Percentiles rank a stretch among this genome's conserved stretches.
Conservation (phyloP, 1,140 invertebrate species). For the Schlechtendalia chinensis region DNA sequence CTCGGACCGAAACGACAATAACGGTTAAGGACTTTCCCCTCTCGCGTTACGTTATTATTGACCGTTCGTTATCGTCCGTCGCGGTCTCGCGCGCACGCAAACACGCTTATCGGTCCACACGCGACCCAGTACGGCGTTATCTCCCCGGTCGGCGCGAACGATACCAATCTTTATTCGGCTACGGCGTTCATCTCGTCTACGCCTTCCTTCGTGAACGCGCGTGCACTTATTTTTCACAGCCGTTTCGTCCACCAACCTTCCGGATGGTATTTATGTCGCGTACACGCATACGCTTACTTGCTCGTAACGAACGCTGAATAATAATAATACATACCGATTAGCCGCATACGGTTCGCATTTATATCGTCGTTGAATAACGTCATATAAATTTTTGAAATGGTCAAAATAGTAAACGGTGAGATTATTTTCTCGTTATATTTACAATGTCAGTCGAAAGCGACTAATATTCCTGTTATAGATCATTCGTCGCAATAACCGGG, state of each 20-base stretch:
- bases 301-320: too few relatives aligned
- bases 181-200: background rate
- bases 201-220: conserved; percentile 5
- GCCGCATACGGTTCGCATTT: too few relatives aligned
- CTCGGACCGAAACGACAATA: background rate
- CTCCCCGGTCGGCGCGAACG: background rate
- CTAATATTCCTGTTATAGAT: too few relatives aligned
- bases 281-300: too few relatives aligned
- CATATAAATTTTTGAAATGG: too few relatives aligned
- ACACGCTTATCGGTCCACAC: background rate
- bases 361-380: too few relatives aligned
- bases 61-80: background rate
- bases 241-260: background rate
- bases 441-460: too few relatives aligned
- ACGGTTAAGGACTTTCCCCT: conserved; percentile 17
- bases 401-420: too few relatives aligned
- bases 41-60: background rate
- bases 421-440: too few relatives aligned
- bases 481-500: too few relatives aligned
- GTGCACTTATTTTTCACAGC: background rate
- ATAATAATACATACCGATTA: too few relatives aligned
- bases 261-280: too few relatives aligned
- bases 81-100: background rate
- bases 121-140: background rate
- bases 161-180: conserved; percentile 27